phyloP scores from a whole-genome alignment of 2,888 invertebrate species.

The Dysmachus trigonus region DNA sequence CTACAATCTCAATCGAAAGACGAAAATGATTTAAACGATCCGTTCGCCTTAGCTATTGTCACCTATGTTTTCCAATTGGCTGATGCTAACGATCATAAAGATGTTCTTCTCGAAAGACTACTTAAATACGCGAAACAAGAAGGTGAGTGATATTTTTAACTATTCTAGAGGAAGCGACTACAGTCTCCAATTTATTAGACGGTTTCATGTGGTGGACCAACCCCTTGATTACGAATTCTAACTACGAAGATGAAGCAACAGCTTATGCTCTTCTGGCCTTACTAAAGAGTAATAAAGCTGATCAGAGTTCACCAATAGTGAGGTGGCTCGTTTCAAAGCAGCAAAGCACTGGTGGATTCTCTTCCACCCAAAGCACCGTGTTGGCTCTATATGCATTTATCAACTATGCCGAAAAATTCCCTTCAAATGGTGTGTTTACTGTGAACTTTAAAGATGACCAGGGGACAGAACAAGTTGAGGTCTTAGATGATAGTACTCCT shows the following conservation, averaged over 20 bases:
- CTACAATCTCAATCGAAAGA: constrained; percentile 68
- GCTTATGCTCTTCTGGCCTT: constrained; percentile 85
- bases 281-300: constrained; percentile 65
- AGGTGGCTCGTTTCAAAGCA: constrained; percentile 79
- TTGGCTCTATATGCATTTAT: constrained; percentile 77
- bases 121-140: constrained; percentile 66
- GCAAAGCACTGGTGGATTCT: constrained; percentile 75
- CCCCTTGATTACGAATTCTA: not conserved
- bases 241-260: constrained; percentile 76
- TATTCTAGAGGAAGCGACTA: constrained; percentile 54
- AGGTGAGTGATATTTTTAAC: constrained; percentile 56
- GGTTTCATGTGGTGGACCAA: not conserved
- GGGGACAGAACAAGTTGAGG: constrained; percentile 53
- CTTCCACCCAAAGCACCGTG: constrained; percentile 82
- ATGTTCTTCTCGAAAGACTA: constrained; percentile 70
- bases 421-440: constrained; percentile 54
- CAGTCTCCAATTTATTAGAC: constrained; percentile 61
- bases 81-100: constrained; percentile 74
- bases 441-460: constrained; percentile 55
- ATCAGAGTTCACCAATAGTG: constrained; percentile 67
- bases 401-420: constrained; percentile 66
- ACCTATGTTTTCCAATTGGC: constrained; percentile 81
- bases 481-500: constrained; percentile 77
- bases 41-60: constrained; percentile 80
- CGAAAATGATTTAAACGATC: constrained; percentile 72